phyloP scores from a whole-genome alignment of 2,888 invertebrate genomes.

The Odontocolon sp. region DNA sequence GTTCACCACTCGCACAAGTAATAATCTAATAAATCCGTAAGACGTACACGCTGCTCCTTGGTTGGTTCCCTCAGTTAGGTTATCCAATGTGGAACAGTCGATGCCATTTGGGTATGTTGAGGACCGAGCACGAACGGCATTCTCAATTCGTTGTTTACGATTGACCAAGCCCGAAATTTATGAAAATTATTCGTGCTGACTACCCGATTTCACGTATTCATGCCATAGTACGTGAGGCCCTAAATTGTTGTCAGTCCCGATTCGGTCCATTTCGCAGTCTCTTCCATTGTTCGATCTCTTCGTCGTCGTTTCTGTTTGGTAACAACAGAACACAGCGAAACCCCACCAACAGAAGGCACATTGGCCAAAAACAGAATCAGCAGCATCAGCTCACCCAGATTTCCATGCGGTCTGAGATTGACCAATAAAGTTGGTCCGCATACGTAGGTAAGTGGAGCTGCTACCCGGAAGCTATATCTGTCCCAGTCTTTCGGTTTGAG shows the following conservation, averaged over 20 bases:
- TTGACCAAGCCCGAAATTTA: conserved; percentile 72
- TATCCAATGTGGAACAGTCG: conserved; percentile 3
- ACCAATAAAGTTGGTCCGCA: conserved; percentile 65
- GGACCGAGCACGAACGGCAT: conserved; percentile 17
- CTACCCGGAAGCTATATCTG: conserved; percentile 63
- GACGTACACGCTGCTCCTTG: conserved; percentile 41
- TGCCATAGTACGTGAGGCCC: conserved; percentile 57
- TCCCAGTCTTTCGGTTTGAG: conserved; percentile 29
- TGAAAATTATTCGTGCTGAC: conserved; percentile 77
- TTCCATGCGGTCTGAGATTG: conserved; percentile 63
- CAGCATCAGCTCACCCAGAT: conserved; percentile 34
- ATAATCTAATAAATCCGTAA: conserved; percentile 70
- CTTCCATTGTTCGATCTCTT: conserved; percentile 63
- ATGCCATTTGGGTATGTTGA: conserved; percentile 54
- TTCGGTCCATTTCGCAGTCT: conserved; percentile 50
- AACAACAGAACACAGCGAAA: neutral
- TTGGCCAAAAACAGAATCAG: conserved; percentile 18
- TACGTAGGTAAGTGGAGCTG: conserved; percentile 45
- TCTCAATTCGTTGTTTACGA: conserved; percentile 71
- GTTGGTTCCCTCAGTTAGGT: conserved; percentile 14
- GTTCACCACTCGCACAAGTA: conserved; percentile 23
- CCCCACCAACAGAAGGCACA: neutral
- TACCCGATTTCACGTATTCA: conserved; percentile 71
- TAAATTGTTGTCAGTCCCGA: conserved; percentile 68
- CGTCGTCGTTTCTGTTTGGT: conserved; percentile 10